Conservation (phyloP, 2,113 vertebrate species). For the Spermophilus dauricus region DNA sequence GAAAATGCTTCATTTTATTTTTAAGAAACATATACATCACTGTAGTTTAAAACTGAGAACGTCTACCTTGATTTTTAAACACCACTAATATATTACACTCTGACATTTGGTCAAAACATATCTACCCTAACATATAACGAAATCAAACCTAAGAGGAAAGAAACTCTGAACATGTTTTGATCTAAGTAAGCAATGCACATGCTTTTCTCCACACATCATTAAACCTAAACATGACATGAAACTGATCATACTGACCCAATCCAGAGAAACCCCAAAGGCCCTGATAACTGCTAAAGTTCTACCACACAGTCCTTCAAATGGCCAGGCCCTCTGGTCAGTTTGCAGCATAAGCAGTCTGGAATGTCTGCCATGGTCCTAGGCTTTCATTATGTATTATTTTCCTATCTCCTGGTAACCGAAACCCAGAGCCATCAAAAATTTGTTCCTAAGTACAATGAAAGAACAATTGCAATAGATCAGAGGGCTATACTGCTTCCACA, state of each 20-base stretch:
- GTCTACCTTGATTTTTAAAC: not conserved
- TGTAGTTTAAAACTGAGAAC: not conserved
- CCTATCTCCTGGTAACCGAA: slow-evolving; percentile 18
- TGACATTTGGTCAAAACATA: not conserved
- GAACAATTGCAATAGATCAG: not conserved
- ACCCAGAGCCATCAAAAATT: not conserved
- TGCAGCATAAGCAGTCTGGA: not conserved
- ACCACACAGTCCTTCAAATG: not conserved
- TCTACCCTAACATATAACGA: not conserved
- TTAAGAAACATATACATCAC: not conserved
- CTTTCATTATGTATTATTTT: not conserved
- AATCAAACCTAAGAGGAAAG: not conserved
- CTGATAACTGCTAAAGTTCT: not conserved
- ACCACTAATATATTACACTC: not conserved
- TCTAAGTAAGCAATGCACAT: not conserved
- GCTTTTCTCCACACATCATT: not conserved
- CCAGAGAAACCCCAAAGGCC: not conserved
- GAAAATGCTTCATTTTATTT: not conserved
- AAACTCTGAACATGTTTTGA: not conserved
- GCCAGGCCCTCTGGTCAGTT: not conserved
- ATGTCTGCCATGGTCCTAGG: not conserved
- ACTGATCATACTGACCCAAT: not conserved
- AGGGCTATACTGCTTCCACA: not conserved
- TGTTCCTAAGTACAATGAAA: slow-evolving; percentile 20
- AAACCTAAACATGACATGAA: not conserved